Evolutionary conservation across 2,113 vertebrate genomes (phyloP), one percentile per base, ranked within the genome.

Genomic region (Hirundichthys speculiger): DNA sequence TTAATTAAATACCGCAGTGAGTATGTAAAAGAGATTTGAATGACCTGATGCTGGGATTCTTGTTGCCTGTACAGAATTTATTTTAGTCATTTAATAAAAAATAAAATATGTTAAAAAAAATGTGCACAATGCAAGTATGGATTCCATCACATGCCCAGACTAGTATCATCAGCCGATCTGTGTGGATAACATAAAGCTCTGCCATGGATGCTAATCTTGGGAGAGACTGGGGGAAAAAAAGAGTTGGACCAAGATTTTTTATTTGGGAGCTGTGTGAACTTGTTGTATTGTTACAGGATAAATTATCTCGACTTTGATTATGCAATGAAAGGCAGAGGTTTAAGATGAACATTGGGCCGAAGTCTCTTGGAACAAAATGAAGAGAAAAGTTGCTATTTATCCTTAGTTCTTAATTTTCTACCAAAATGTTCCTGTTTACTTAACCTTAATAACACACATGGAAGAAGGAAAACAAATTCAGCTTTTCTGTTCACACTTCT

Each of bases 61-160:
- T 13, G 2, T 25, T 43, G n/a, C 15, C 30, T 10, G 30, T 34
- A 18, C 2, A 20, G 1, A 18, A 30, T 30, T 19, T n/a, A 21
- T 21, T 19, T 1, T 27, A 3, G n/a, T 34, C 8, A 18, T 43
- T 43, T 43, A 2, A 8, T 7, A 5, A 10, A 8, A 19, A 19
- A 45, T n/a, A n/a, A 15, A 18, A 19, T n/a, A 27, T 13, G 22
- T 0, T n/a, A n/a, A n/a, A 0, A 5, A 5, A 15, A 38, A 22
- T 38, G 41, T n/a, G 22, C 15, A 13, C 22, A 4, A 1, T 64
- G 19, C 54, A 38, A 11, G 8, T 13, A 8, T 49, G 43, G 45
- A 77, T 78, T 75, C 74, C 73, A 45, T 19, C 15, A 50, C 78
- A 56, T 20, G 80, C 40, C 58, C 21, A 6, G 30, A 77, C 79